These are phyloP conservation scores for Pseudoips prasinana DNA, from an alignment of 2,888 invertebrate species.

Conservation along the genomic window DNA sequence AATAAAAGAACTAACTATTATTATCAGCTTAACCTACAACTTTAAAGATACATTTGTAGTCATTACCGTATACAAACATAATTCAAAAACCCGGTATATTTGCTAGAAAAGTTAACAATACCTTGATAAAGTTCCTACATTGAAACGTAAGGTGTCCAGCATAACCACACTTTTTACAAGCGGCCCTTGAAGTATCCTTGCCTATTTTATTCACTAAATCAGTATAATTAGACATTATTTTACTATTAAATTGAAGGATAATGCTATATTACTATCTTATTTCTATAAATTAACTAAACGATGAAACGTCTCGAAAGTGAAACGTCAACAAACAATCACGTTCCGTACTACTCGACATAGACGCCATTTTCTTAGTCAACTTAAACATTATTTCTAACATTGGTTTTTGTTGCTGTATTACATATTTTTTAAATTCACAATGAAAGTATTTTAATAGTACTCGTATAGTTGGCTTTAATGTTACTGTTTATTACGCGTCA, in stretches of 20 bases:
- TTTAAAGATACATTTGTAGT: too few species aligned
- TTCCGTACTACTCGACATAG: conserved; percentile 15
- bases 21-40: too few species aligned
- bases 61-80: too few species aligned
- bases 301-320: conserved; percentile 4
- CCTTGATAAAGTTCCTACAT: conserved; percentile 96
- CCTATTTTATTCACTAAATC: conserved; percentile 77
- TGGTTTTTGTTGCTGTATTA: too few species aligned
- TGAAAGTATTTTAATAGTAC: too few species aligned
- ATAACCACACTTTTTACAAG: conserved; percentile 97
- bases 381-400: too few species aligned
- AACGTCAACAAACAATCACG: conserved; percentile 32
- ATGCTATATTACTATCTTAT: conserved; percentile 6
- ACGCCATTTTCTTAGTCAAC: neutral
- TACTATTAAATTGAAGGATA: conserved; percentile 3
- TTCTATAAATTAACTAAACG: neutral
- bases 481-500: too few species aligned
- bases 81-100: too few species aligned
- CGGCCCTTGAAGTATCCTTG: conserved; percentile 89
- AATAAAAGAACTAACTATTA: too few species aligned
- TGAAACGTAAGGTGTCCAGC: conserved; percentile 98
- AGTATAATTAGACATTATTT: conserved; percentile 60
- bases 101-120: too few species aligned
- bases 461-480: too few species aligned
- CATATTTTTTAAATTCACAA: too few species aligned